Evolutionary conservation across 2,797 vertebrate species (phyloP).

Genomic region (Zenarchopterus dispar): DNA sequence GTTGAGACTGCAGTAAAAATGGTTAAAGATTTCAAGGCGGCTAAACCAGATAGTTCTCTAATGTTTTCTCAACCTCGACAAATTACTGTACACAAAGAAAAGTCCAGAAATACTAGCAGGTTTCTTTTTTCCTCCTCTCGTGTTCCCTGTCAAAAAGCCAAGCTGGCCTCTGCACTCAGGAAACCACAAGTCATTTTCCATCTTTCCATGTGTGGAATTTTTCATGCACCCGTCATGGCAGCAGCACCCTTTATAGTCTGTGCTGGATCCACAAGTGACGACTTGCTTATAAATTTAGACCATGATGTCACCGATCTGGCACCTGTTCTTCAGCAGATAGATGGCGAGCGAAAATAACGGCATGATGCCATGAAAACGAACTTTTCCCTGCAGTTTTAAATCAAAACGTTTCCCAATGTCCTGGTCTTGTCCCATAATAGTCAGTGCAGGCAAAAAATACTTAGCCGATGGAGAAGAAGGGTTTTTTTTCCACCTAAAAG

Average conservation of each 20-base stretch:
- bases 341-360: slow-evolving; percentile 42
- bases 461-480: neutral
- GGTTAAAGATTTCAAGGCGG: slow-evolving; percentile 39
- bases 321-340: slow-evolving; percentile 40
- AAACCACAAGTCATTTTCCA: slow-evolving; percentile 84
- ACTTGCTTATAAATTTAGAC: slow-evolving; percentile 73
- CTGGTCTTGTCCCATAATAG: slow-evolving; percentile 30
- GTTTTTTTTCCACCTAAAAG: neutral
- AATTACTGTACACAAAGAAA: slow-evolving; percentile 69
- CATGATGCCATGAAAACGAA: slow-evolving; percentile 37
- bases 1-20: slow-evolving; percentile 55
- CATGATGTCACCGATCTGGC: slow-evolving; percentile 79
- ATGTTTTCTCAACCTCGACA: slow-evolving; percentile 74
- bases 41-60: slow-evolving; percentile 47
- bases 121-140: neutral
- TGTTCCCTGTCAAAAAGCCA: slow-evolving; percentile 65
- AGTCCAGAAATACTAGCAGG: slow-evolving; percentile 65
- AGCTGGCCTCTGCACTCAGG: slow-evolving; percentile 74
- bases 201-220: slow-evolving; percentile 83
- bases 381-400: slow-evolving; percentile 46
- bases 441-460: slow-evolving; percentile 26
- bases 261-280: slow-evolving; percentile 68
- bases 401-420: slow-evolving; percentile 25
- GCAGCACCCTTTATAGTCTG: slow-evolving; percentile 69
- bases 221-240: slow-evolving; percentile 74